Percentiles rank a stretch among this genome's conserved stretches.
Evolutionary conservation across 2,797 vertebrate genomes (phyloP).

Genomic region (Hydrolagus colliei): DNA sequence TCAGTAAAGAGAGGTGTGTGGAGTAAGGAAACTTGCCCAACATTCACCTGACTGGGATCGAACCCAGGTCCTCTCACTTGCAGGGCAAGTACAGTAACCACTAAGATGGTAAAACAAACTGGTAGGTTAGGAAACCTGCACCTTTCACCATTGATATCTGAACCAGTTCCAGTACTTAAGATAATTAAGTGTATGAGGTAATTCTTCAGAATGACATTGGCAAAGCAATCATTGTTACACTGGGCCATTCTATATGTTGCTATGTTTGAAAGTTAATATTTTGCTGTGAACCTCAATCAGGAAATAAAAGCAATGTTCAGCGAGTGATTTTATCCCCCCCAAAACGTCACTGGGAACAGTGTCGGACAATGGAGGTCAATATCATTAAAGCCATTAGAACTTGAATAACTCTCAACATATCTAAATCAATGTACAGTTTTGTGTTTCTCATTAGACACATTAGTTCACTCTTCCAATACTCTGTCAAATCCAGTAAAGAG

Average conservation of each 20-base stretch:
- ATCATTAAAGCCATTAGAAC: background rate
- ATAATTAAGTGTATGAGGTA: background rate
- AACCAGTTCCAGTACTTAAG: background rate
- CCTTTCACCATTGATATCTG: background rate
- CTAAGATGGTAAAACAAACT: background rate
- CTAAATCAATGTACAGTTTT: background rate
- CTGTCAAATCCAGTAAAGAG: background rate
- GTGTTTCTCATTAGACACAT: background rate
- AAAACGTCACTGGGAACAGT: background rate
- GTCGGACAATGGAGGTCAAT: background rate
- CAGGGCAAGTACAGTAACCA: too few relatives aligned
- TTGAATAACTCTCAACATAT: background rate
- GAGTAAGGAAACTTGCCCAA: too few relatives aligned
- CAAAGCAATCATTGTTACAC: background rate
- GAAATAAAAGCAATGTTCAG: background rate
- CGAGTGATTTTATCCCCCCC: background rate
- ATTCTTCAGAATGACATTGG: background rate
- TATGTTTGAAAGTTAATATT: background rate
- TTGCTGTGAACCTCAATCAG: background rate
- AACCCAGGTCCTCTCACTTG: too few relatives aligned
- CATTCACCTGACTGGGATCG: too few relatives aligned
- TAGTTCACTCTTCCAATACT: background rate
- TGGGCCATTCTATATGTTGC: background rate
- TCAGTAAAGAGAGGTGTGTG: too few relatives aligned
- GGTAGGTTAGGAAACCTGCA: background rate